A percentile compares a stretch with the other conserved stretches of the same genome.
phyloP scores from a whole-genome alignment of 35 echinoderm and acorn worm species.

The Stichopus chloronotus region DNA sequence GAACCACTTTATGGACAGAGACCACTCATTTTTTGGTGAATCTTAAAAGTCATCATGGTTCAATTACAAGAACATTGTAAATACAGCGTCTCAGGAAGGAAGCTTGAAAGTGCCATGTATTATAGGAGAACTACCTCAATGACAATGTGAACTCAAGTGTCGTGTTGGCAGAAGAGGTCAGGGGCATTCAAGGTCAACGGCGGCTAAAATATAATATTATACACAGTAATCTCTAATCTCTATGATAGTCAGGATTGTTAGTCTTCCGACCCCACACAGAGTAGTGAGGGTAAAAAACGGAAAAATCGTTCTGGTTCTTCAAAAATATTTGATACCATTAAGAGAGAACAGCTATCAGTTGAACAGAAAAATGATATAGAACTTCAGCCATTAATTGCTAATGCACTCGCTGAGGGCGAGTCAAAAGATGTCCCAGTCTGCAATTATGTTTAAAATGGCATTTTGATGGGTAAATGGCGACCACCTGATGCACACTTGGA shows the following conservation, averaged over 20 bases:
- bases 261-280: neutral
- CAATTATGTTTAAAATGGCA: conserved; percentile 53
- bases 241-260: neutral
- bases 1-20: no score
- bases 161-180: no score
- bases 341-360: neutral
- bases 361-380: conserved; percentile 28
- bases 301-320: neutral
- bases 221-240: no score
- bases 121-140: no score
- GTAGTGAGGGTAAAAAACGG: neutral
- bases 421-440: conserved; percentile 30
- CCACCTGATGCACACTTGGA: conserved; percentile 56
- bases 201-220: no score
- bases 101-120: no score
- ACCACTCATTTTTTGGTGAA: no score
- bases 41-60: no score
- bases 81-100: no score
- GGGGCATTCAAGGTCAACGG: no score
- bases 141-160: no score
- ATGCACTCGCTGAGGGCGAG: neutral
- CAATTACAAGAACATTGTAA: no score
- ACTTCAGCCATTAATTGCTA: neutral
- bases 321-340: neutral
- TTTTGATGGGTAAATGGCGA: conserved; percentile 84